Conservation (phyloP, 1,140 invertebrate genomes). For the Zaprionus gabonicus region DNA sequence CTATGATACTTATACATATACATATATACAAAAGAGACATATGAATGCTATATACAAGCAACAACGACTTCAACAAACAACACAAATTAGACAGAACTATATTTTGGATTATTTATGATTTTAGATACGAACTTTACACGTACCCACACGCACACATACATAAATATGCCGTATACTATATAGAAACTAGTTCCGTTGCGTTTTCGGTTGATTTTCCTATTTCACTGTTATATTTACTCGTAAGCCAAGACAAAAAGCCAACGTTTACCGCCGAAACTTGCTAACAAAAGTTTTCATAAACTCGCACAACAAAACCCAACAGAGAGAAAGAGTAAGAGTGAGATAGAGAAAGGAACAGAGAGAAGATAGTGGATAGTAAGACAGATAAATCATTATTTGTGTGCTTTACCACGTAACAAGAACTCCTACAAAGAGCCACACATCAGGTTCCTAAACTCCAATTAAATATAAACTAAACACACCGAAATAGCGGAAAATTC, state of each 20-base stretch:
- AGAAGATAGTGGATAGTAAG: background rate
- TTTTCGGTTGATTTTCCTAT: conserved; percentile 37
- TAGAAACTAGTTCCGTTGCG: conserved; percentile 9
- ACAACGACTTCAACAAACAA: conserved; percentile 33
- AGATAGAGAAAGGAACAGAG: conserved; percentile 19
- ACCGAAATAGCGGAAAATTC: conserved; percentile 33
- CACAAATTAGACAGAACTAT: conserved; percentile 24
- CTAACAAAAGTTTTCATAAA: conserved; percentile 27
- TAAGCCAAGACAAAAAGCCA: conserved; percentile 61
- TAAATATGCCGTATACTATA: conserved; percentile 29
- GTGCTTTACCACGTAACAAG: conserved; percentile 35
- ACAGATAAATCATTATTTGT: conserved; percentile 54
- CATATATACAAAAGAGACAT: conserved; percentile 44
- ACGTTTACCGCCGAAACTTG: conserved; percentile 47
- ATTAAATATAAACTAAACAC: conserved; percentile 37
- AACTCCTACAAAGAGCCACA: conserved; percentile 53
- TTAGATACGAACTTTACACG: conserved; percentile 35
- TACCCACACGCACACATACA: conserved; percentile 24
- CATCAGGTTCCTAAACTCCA: conserved; percentile 70
- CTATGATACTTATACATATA: conserved; percentile 39
- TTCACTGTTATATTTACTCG: conserved; percentile 29
- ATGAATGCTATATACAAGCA: conserved; percentile 72
- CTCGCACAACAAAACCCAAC: conserved; percentile 26
- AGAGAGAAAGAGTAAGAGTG: conserved; percentile 46
- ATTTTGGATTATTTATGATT: conserved; percentile 69